Evolutionary conservation across 2,888 invertebrate species (phyloP), one percentile per base, ranked within the genome.

Genomic region (Orchesellides sinensis): DNA sequence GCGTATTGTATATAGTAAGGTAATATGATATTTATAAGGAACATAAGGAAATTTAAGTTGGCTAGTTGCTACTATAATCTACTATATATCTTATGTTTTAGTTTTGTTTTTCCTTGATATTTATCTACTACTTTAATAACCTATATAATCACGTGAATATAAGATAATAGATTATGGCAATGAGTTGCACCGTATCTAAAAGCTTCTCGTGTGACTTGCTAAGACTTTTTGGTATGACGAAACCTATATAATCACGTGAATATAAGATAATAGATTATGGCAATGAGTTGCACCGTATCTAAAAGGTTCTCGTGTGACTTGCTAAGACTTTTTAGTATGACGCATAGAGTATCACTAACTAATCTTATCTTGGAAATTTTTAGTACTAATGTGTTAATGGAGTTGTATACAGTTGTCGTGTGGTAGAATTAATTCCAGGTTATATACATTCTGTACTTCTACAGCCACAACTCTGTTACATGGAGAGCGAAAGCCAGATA

Each of bases 351-450:
- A 17, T 66, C 2, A 2, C 17, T 21, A 19, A 52, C 21, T 40
- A 40, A 10, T n/a, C n/a, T 40, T 40, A 40, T 40, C 49, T 17
- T 19, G 19, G 49, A 49, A 54, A 47, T 21, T 35, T 68, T 70
- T 70, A 70, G 54, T 70, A 35, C 52, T 35, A 23, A 21, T 54
- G 56, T 56, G 70, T 17, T 70, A 70, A 70, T 70, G 23, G 35
- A 25, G 19, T 21, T 70, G 54, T 52, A 54, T 52, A 35, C 68
- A 12, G 65, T 29, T n/a, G 61, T 65, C 70, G 70, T 70, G 70
- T 54, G 54, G 35, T 56, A 23, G 70, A 70, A 70, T 70, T 70
- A 70, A 70, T 70, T 70, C n/a, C n/a, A n/a, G n/a, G n/a, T n/a
- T n/a, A n/a, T n/a, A n/a, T n/a, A n/a, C n/a, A n/a, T n/a, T n/a